Evolutionary conservation across 2,888 invertebrate genomes (phyloP).

Genomic region (Idaea dimidiata): DNA sequence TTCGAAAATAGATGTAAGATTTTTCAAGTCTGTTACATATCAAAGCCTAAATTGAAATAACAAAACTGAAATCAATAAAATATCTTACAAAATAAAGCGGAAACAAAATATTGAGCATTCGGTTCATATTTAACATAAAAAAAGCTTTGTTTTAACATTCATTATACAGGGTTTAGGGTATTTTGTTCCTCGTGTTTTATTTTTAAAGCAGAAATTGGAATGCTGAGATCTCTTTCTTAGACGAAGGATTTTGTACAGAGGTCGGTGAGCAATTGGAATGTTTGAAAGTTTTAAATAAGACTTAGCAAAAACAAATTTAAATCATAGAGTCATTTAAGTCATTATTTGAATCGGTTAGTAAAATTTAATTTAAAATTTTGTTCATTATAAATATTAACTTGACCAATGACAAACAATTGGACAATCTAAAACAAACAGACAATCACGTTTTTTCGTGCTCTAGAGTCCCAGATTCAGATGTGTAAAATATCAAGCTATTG

Average conservation of each 20-base stretch:
- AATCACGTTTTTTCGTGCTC: too few relatives aligned
- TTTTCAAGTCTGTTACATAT: not conserved
- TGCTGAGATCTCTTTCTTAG: conserved; percentile 74
- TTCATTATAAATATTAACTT: too few relatives aligned
- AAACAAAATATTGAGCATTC: conserved; percentile 53
- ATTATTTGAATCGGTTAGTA: too few relatives aligned
- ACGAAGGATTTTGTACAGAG: conserved; percentile 18
- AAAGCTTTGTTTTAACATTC: not conserved
- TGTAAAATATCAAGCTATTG: too few relatives aligned
- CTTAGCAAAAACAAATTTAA: too few relatives aligned
- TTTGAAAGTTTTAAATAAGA: not conserved
- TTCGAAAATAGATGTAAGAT: not conserved
- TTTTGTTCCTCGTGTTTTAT: conserved; percentile 12
- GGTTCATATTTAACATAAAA: conserved; percentile 8
- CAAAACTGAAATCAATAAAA: conserved; percentile 13
- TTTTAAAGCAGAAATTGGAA: conserved; percentile 70
- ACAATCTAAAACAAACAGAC: too few relatives aligned
- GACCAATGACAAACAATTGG: too few relatives aligned
- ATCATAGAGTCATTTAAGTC: too few relatives aligned
- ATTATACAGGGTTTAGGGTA: conserved; percentile 27
- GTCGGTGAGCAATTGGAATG: not conserved
- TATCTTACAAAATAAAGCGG: conserved; percentile 38
- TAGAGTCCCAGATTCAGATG: too few relatives aligned
- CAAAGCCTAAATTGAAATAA: not conserved
- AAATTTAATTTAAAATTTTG: too few relatives aligned